These are phyloP conservation scores for Nyleta sp. DNA, from an alignment of 2,888 invertebrate genomes.

Conservation along the genomic window DNA sequence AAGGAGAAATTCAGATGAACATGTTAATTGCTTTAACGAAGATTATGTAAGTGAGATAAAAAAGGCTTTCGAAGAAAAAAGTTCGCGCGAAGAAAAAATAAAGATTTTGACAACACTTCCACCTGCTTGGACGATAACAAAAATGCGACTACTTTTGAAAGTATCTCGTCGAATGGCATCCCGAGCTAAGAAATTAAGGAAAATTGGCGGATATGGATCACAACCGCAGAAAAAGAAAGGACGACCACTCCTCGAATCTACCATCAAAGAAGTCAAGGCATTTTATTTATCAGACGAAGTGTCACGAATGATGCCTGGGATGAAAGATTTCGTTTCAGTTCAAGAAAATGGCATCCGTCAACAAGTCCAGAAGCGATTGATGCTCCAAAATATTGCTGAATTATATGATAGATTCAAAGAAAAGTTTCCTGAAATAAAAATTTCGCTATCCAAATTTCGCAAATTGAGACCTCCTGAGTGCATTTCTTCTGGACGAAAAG, in stretches of 20 bases:
- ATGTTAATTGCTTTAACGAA: background rate
- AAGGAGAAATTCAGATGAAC: background rate
- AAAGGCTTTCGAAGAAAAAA: background rate
- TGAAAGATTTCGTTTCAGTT: conserved; percentile 34
- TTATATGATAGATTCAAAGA: conserved; percentile 10
- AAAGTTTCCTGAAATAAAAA: conserved; percentile 29
- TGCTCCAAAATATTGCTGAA: conserved; percentile 11
- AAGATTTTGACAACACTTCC: conserved; percentile 25
- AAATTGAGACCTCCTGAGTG: conserved; percentile 33
- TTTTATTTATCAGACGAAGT: conserved; percentile 36
- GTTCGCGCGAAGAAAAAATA: conserved; percentile 8
- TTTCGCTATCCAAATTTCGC: conserved; percentile 33
- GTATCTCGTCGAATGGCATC: conserved; percentile 25
- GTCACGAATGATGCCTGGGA: conserved; percentile 28
- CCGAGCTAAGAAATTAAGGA: conserved; percentile 14
- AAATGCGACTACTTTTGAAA: conserved; percentile 6
- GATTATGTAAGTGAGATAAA: background rate
- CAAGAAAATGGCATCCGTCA: conserved; percentile 14
- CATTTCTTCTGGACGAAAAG: conserved; percentile 27
- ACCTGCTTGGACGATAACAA: background rate
- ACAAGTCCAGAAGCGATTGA: conserved; percentile 28
- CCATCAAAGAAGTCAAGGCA: background rate
- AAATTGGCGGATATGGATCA: conserved; percentile 19
- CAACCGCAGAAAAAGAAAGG: conserved; percentile 20
- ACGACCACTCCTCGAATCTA: background rate